These are phyloP conservation scores for Nycticryphes semicollaris DNA, from an alignment of 2,113 vertebrate species.

Conservation along the genomic window DNA sequence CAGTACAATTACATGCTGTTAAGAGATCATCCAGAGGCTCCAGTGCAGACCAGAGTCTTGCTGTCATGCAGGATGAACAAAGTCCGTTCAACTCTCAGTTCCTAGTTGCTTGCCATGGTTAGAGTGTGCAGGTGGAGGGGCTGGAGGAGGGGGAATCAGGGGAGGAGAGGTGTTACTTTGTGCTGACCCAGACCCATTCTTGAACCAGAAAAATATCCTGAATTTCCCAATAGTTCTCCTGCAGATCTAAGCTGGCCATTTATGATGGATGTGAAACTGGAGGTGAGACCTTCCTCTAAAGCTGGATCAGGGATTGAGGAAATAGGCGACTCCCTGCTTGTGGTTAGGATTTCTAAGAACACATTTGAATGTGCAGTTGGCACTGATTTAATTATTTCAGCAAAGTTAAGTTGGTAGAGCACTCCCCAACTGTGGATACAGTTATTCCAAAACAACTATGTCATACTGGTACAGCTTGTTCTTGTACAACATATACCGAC, in stretches of 20 bases:
- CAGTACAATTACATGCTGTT: neutral
- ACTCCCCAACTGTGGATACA: neutral
- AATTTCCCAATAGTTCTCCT: neutral
- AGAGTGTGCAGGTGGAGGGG: neutral
- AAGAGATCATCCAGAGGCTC: neutral
- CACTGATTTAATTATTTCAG: neutral
- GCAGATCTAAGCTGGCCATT: neutral
- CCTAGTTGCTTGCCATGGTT: neutral
- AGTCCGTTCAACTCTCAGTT: accelerated
- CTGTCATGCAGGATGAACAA: neutral
- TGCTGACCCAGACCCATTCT: neutral
- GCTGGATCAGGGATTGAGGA: neutral
- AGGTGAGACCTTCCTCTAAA: neutral
- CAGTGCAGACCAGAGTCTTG: neutral
- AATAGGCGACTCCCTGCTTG: neutral
- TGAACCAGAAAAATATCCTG: neutral
- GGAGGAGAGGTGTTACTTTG: neutral
- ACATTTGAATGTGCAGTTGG: neutral
- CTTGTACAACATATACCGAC: neutral
- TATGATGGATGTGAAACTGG: neutral
- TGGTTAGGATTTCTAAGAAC: neutral
- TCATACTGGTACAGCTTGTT: neutral
- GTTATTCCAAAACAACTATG: neutral
- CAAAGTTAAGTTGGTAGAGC: neutral
- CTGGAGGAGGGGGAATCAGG: neutral